Evolutionary conservation across 2,797 vertebrate species (phyloP), one percentile per base, ranked within the genome.

Genomic region (Paratrypauchen microcephalus): DNA sequence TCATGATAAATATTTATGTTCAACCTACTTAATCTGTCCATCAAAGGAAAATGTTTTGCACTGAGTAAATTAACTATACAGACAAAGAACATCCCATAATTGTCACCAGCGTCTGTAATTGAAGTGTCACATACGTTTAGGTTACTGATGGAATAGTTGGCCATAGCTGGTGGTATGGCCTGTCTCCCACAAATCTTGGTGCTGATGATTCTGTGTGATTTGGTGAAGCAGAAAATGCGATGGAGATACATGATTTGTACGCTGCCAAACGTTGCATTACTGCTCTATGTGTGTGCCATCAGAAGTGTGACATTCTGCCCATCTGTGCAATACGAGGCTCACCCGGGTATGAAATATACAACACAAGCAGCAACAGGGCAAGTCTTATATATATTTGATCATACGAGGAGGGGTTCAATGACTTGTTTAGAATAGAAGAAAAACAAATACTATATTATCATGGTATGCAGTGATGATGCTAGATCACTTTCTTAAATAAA

Each of bases 161-260:
- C 32, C 32, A 3, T 36, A 9, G 36, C 39, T 57, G 28, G 63
- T 58, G 23, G 65, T 71, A 1, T 47, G 48, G 45, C 64, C 28
- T 54, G 63, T 69, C 67, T 71, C 68, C 30, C 54, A 26, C 56
- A 66, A 66, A 79, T 36, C 58, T 70, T 24, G 54, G n/a, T 61
- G 16, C 48, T 63, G 65, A 74, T 78, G 32, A 52, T 74, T 71
- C 47, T 58, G 28, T 78, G 65, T 77, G 70, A 83, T 79, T 72
- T 74, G 48, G 59, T 77, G 70, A 26, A 68, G 70, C 58, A 70
- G 72, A 79, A 75, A 77, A 77, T 76, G 66, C 59, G 54, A 72
- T 69, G 54, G 54, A 77, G 63, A 73, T 64, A 52, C 69, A 56
- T 76, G 68, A 81, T 81, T 72, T 83, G 73, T 73, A 48, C 50